Evolutionary conservation across 2,797 vertebrate genomes (phyloP).

Genomic region (Girardinus metallicus): DNA sequence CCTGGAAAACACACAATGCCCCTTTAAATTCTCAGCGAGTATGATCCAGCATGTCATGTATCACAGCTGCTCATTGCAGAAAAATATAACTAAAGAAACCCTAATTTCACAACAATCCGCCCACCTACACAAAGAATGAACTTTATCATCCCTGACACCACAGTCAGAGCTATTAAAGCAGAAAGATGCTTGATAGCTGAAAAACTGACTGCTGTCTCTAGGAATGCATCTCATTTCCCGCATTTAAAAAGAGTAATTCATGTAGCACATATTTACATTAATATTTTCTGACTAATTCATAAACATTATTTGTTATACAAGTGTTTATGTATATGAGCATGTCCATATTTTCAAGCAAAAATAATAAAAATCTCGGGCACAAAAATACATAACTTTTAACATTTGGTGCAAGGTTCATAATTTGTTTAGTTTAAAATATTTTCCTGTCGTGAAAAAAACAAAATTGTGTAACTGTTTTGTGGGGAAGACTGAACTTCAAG

Average conservation of each 20-base stretch:
- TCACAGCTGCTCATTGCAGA: slow-evolving; percentile 23
- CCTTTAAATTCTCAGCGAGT: slow-evolving; percentile 15
- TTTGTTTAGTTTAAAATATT: neutral
- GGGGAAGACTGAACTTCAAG: slow-evolving; percentile 21
- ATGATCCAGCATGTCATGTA: slow-evolving; percentile 19
- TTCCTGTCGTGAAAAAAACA: neutral
- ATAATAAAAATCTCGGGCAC: neutral
- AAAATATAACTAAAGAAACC: slow-evolving; percentile 24
- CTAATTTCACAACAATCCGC: slow-evolving; percentile 32
- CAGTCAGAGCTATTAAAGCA: slow-evolving; percentile 33
- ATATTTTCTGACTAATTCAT: slow-evolving; percentile 33
- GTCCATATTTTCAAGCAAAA: neutral
- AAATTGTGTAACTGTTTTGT: neutral
- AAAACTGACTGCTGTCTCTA: slow-evolving; percentile 19
- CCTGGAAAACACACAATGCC: too few species aligned
- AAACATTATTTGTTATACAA: slow-evolving; percentile 12
- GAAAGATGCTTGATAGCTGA: slow-evolving; percentile 22
- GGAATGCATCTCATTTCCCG: slow-evolving; percentile 28
- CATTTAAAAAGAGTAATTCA: slow-evolving; percentile 34
- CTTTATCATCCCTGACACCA: slow-evolving; percentile 36
- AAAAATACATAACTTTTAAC: neutral
- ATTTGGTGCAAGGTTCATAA: neutral
- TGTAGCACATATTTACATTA: neutral
- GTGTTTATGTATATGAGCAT: neutral
- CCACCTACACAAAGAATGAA: slow-evolving; percentile 43